Conservation (phyloP, 2,888 invertebrate genomes). For the Scaptodrosophila latifasciaeformis region DNA sequence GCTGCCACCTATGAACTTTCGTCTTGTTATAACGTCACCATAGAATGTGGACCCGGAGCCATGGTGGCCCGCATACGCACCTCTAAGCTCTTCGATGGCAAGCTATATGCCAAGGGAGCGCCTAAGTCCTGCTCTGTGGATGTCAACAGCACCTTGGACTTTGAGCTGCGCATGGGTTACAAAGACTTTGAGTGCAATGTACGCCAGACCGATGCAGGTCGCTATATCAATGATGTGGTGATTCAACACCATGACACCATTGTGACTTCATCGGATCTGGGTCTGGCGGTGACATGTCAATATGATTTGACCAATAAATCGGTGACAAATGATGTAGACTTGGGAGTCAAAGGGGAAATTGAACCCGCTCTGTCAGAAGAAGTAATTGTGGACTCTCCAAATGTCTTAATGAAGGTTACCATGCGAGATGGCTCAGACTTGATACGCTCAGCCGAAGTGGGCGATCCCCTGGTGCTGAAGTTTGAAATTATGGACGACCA, state of each 20-base stretch:
- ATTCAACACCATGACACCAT: constrained; percentile 96
- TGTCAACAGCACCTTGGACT: constrained; percentile 90
- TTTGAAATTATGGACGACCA: constrained; percentile 95
- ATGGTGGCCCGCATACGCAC: constrained; percentile 95
- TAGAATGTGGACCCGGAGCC: constrained; percentile 92
- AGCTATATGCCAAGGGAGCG: constrained; percentile 83
- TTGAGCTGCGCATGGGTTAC: constrained; percentile 93
- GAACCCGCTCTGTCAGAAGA: constrained; percentile 89
- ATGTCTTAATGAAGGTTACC: constrained; percentile 95
- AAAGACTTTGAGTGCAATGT: constrained; percentile 95
- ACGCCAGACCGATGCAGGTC: constrained; percentile 88
- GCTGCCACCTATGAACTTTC: constrained; percentile 93
- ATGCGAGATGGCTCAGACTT: constrained; percentile 89
- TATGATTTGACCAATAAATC: constrained; percentile 95
- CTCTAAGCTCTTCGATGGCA: constrained; percentile 84
- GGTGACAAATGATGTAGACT: constrained; percentile 91
- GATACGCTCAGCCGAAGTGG: constrained; percentile 91
- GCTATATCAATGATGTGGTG: constrained; percentile 91
- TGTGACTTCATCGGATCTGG: constrained; percentile 93
- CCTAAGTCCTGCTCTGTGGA: constrained; percentile 94
- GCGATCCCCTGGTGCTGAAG: constrained; percentile 91
- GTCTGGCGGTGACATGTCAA: constrained; percentile 92
- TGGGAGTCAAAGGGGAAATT: constrained; percentile 91
- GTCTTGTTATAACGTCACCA: constrained; percentile 95
- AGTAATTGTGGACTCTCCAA: constrained; percentile 94